Conservation (phyloP, 1,140 invertebrate genomes). For the Bombus terrestris region DNA sequence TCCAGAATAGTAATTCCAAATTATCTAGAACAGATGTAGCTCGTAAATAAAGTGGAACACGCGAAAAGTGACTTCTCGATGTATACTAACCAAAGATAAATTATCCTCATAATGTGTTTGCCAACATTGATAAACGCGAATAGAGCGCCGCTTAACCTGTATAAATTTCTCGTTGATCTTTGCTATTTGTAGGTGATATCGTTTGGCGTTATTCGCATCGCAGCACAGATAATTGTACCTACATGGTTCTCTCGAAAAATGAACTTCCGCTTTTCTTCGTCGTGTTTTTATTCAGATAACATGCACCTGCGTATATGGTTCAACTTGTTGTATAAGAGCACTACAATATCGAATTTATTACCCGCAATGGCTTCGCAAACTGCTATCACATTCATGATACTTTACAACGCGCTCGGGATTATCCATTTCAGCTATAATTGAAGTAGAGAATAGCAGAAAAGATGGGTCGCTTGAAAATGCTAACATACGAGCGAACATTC, state of each 20-base stretch:
- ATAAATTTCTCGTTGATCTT: constrained; percentile 26
- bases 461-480: background rate
- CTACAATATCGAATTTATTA: background rate
- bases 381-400: background rate
- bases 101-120: constrained; percentile 3
- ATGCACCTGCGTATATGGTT: too few species aligned
- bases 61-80: constrained; percentile 22
- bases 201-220: background rate
- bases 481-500: background rate
- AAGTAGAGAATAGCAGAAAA: background rate
- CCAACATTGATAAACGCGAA: constrained; percentile 18
- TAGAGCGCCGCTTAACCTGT: background rate
- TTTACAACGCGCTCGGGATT: background rate
- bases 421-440: background rate
- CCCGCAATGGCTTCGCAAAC: too few species aligned
- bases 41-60: constrained; percentile 18
- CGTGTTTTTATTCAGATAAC: background rate
- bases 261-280: background rate
- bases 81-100: constrained; percentile 26
- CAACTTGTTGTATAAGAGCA: background rate
- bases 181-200: background rate
- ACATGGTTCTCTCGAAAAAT: background rate
- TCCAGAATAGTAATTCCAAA: too few species aligned
- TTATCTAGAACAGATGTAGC: constrained; percentile 8
- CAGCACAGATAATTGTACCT: background rate